Base-by-base conservation (phyloP, 23 tunicate genomes). In the Corella eumyota region DNA sequence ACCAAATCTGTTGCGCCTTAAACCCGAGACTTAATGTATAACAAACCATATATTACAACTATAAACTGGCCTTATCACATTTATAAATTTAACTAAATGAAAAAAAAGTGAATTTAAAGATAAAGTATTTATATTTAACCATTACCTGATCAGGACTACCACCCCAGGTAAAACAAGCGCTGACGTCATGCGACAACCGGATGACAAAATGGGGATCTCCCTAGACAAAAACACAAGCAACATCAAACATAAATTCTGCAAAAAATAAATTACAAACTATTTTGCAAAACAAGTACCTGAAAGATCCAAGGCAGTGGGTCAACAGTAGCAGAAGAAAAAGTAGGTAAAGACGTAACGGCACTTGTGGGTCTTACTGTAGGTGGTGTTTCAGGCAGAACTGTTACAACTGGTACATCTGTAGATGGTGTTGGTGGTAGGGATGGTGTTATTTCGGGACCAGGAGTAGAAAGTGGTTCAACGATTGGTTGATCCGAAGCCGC, bases 121-220 rank as follows among this genome's bases (percentile, higher is more conserved):
- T 0, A 54, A 23, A 15, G 25, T 54, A 21, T 26, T 0, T 54
- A 21, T 21, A 0, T 54, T 54, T 13, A n/a, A 17, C 19, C 17
- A 28, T 52, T 60, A 59, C 76, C 66, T 71, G 32, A 2, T 53
- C 76, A 25, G 61, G 65, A 30, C 25, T 44, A 19, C 76, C 76
- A 4, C 44, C 61, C 76, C 76, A 71, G 21, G 76, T 71, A 21
- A 71, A 71, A 27, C 76, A 71, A 26, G 60, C 66, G 0, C 67
- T 71, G 44, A 71, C n/a, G 37, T 71, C 55, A 22, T 57, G 24
- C 25, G 34, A 34, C 0, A 71, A 32, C 2, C 33, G 37, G 27
- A 71, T 58, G 24, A 71, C 46, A 25, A 71, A 71, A 57, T 71
- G 76, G 38, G 76, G 76, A 47, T 71, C 76, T 36, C 76, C 76